These are phyloP conservation scores for Takifugu bimaculatus DNA, from an alignment of 2,113 vertebrate species.

Conservation along the genomic window DNA sequence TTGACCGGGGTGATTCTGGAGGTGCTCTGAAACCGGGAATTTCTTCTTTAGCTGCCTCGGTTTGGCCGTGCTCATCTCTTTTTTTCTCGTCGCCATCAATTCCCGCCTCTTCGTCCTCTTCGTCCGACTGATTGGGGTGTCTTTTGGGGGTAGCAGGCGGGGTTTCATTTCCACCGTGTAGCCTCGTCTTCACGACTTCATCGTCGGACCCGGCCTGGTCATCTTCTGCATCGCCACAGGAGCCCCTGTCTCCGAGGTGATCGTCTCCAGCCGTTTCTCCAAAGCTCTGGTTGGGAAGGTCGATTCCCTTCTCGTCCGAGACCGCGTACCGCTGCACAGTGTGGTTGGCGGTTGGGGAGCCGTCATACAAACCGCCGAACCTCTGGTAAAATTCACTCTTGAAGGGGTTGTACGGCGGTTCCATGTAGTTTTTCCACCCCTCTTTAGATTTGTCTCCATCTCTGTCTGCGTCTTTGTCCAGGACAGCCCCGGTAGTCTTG, in stretches of 20 bases:
- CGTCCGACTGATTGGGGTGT: conserved; percentile 61
- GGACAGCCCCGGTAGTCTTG: conserved; percentile 42
- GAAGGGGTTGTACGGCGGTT: conserved; percentile 78
- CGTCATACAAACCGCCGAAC: conserved; percentile 83
- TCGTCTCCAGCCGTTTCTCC: conserved; percentile 76
- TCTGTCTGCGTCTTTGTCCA: conserved; percentile 75
- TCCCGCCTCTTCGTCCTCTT: conserved; percentile 67
- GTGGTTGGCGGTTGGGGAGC: conserved; percentile 65
- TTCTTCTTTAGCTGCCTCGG: conserved; percentile 61
- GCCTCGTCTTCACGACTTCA: conserved; percentile 73
- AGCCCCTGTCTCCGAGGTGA: conserved; percentile 80
- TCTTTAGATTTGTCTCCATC: conserved; percentile 76
- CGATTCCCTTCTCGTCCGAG: conserved; percentile 71
- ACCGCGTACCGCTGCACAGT: conserved; percentile 76
- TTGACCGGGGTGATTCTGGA: conserved; percentile 64
- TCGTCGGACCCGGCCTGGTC: conserved; percentile 83
- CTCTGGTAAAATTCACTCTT: conserved; percentile 93
- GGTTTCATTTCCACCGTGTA: conserved; percentile 67
- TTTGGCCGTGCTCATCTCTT: conserved; percentile 63
- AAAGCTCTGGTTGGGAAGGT: conserved; percentile 72
- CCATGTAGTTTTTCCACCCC: conserved; percentile 84
- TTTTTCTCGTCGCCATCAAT: conserved; percentile 65
- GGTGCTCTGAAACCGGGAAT: conserved; percentile 52
- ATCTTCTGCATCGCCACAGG: conserved; percentile 85
- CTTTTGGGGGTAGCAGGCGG: conserved; percentile 64